phyloP scores from a whole-genome alignment of 2,113 vertebrate species.

The Ivindomyrus marchei region DNA sequence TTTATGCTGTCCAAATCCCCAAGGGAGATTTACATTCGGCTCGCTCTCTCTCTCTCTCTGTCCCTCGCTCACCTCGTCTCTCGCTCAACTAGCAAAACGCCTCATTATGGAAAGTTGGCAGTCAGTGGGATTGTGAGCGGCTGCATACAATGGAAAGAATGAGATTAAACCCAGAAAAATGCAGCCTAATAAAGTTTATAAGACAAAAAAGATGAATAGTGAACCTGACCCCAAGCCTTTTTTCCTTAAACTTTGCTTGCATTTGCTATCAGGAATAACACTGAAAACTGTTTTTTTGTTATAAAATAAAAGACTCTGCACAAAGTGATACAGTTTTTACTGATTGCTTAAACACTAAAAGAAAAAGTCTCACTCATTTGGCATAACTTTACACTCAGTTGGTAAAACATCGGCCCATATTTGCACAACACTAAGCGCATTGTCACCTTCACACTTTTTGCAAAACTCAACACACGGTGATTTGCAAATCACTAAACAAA shows the following conservation, averaged over 20 bases:
- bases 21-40: constrained; percentile 35
- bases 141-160: constrained; percentile 42
- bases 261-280: background rate
- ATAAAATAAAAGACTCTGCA: background rate
- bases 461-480: no score
- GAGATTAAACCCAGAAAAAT: constrained; percentile 43
- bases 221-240: background rate
- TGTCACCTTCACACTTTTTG: no score
- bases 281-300: background rate
- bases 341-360: no score
- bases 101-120: constrained; percentile 47
- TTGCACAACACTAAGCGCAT: no score
- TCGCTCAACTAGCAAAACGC: background rate
- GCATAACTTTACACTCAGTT: no score
- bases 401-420: no score
- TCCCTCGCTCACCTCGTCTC: background rate
- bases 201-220: constrained; percentile 32
- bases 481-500: no score
- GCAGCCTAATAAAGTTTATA: constrained; percentile 34
- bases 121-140: constrained; percentile 28
- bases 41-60: background rate
- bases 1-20: constrained; percentile 39
- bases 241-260: background rate
- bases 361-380: no score
- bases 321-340: no score